Evolutionary conservation across 2,113 vertebrate species (phyloP).

Genomic region (Alces alces): DNA sequence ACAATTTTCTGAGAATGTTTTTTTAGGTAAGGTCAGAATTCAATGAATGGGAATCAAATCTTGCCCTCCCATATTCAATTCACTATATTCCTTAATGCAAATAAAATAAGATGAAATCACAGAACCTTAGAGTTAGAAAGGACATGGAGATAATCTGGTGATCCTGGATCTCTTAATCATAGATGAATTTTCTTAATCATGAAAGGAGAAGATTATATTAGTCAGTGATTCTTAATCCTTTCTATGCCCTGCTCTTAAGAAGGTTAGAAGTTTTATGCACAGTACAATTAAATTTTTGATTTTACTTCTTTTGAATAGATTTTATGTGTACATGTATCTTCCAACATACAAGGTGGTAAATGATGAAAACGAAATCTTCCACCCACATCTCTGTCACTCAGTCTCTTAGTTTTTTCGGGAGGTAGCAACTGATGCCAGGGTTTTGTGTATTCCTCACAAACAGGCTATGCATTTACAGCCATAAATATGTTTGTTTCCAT

Average conservation of each 20-base stretch:
- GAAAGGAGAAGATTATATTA: not conserved
- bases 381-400: not conserved
- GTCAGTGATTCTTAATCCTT: not conserved
- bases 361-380: not conserved
- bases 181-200: not conserved
- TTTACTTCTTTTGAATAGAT: not conserved
- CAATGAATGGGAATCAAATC: not conserved
- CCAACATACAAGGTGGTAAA: not conserved
- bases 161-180: not conserved
- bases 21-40: not conserved
- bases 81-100: not conserved
- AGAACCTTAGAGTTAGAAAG: not conserved
- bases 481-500: not conserved
- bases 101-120: not conserved
- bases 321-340: not conserved
- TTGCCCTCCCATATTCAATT: not conserved
- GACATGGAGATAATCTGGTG: not conserved
- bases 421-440: not conserved
- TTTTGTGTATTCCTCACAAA: not conserved
- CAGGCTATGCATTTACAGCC: not conserved
- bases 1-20: not conserved
- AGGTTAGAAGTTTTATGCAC: not conserved
- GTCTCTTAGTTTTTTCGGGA: not conserved
- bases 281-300: not conserved
- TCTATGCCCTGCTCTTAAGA: not conserved